phyloP scores from a whole-genome alignment of 2,797 vertebrate genomes.

The Phataginus tetradactyla region DNA sequence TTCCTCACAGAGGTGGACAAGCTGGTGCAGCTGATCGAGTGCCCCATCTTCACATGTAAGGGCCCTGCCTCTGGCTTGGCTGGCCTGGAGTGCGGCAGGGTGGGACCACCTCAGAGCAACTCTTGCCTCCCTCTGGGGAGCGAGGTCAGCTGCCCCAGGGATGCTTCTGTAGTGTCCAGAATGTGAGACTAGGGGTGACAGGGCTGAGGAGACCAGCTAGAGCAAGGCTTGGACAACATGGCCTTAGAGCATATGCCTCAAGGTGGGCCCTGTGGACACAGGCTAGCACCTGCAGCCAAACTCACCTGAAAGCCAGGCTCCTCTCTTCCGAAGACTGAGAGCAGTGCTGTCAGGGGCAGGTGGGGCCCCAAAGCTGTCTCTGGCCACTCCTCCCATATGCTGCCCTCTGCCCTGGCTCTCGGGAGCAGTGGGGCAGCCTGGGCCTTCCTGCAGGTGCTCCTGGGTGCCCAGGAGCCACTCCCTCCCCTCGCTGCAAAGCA shows the following conservation, averaged over 20 bases:
- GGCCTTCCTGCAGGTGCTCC: neutral
- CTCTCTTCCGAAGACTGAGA: too few relatives aligned
- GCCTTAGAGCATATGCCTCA: neutral
- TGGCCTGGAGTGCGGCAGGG: neutral
- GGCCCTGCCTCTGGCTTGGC: neutral
- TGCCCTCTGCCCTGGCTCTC: neutral
- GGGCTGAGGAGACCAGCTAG: neutral
- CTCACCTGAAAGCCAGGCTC: neutral
- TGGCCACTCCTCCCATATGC: neutral
- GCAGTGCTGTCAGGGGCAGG: fast-evolving
- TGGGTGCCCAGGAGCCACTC: neutral
- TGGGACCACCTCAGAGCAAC: neutral
- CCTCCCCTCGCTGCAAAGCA: neutral
- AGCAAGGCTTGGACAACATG: fast-evolving
- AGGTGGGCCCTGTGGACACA: neutral
- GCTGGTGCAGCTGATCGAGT: conserved; percentile 98
- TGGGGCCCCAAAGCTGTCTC: neutral
- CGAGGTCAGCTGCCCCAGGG: neutral
- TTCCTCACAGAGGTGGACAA: conserved; percentile 99
- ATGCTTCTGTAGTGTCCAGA: conserved; percentile 18
- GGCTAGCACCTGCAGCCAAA: neutral
- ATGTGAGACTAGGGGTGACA: neutral
- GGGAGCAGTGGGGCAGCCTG: neutral
- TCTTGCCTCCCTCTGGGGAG: neutral
- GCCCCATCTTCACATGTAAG: conserved; percentile 98